Base-by-base conservation (phyloP, 2,888 invertebrate species). In the Agonopterix arenella region DNA sequence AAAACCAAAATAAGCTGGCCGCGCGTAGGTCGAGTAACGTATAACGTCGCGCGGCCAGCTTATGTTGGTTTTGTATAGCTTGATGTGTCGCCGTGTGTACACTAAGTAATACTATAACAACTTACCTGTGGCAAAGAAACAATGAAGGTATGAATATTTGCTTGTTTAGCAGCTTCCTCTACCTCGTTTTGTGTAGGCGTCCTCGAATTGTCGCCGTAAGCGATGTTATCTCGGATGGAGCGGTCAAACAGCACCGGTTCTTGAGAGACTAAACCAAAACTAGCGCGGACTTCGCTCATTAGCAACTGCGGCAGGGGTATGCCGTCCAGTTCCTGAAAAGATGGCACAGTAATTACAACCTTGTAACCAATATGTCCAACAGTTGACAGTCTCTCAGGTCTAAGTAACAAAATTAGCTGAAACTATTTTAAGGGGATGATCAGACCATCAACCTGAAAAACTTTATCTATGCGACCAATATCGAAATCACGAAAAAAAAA, bases 201-300 rank as follows among this genome's bases (percentile, higher is more conserved):
- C 36, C 94, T 80, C 1, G 81, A 73, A 68, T 94, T 94, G 68
- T 95, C 95, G 2, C 97, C 97, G 69, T 97, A 97, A 0, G 94
- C 93, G 57, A 97, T 97, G 76, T 97, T 97, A 55, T 97, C 95
- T 0, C 88, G 90, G 49, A 97, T 95, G 10, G 94, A 93, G 55
- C 94, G 90, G 73, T 95, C 94, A 77, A 97, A 97, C 1, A 97
- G 85, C 7, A 93, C 93, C 0, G 96, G 97, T 70, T 97, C 97
- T 83, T 97, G 97, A 0, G 64, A 60, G 4, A 71, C 71, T 46
- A 71, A 49, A 0, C 66, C 68, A 40, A 61, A 58, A 11, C 54
- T 1, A 93, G 93, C 9, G 95, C 93, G 54, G 94, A 93, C 40
- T 93, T 96, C 61, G 95, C 85, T 67, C 93, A 93, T 13, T 90